phyloP scores from a whole-genome alignment of 2,797 vertebrate genomes.

The Enteromius trimaculatus region DNA sequence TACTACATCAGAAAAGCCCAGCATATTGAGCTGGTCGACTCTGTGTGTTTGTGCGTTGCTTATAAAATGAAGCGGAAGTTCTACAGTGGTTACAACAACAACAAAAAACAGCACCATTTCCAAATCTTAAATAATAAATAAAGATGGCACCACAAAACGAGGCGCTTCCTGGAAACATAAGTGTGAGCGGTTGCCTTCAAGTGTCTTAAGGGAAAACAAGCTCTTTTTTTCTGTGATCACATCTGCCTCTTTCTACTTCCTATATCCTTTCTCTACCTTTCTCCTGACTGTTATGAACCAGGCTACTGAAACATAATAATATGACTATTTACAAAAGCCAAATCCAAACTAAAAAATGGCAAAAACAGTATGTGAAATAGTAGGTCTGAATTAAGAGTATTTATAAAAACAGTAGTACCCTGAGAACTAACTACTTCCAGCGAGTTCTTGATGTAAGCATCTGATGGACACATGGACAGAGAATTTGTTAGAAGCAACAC shows the following conservation, averaged over 20 bases:
- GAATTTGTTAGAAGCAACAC: background rate
- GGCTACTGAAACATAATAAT: background rate
- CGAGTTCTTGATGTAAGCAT: background rate
- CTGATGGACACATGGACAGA: background rate
- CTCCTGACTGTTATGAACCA: background rate
- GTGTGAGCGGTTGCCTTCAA: background rate
- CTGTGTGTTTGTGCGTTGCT: background rate
- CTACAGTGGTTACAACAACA: background rate
- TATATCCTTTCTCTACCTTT: background rate
- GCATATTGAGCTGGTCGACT: background rate
- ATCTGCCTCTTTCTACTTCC: background rate
- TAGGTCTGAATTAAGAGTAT: background rate
- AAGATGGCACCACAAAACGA: constrained; percentile 22
- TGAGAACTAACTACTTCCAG: background rate
- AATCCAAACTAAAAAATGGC: background rate
- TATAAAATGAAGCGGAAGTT: background rate
- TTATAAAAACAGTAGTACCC: background rate
- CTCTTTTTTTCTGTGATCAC: background rate
- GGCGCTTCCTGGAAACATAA: constrained; percentile 10
- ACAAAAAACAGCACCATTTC: constrained; percentile 4
- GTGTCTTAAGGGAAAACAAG: constrained; percentile 11
- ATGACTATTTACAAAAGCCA: background rate
- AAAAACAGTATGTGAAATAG: background rate
- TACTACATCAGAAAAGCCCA: background rate
- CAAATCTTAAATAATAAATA: constrained; percentile 46